These are phyloP conservation scores for Corythaeola cristata DNA, from an alignment of 2,113 vertebrate species.

Conservation along the genomic window DNA sequence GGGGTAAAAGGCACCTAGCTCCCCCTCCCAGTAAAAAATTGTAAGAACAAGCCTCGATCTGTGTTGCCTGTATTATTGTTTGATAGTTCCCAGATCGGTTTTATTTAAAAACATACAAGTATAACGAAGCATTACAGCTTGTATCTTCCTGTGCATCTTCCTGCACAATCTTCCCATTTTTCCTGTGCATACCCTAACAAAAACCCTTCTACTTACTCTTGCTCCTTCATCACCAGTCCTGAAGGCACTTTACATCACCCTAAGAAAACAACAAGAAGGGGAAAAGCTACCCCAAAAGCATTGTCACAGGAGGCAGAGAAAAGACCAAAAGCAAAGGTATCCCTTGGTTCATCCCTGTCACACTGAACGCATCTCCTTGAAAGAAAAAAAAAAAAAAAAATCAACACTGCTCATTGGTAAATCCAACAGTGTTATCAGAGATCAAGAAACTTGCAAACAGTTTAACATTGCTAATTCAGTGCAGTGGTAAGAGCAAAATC, in stretches of 20 bases:
- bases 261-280: not conserved
- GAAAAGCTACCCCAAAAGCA: not conserved
- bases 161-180: not conserved
- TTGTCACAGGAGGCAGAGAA: not conserved
- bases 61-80: not conserved
- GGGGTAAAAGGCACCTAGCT: not conserved
- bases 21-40: not conserved
- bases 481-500: not conserved
- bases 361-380: not conserved
- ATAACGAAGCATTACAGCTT: not conserved
- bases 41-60: accelerated
- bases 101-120: not conserved
- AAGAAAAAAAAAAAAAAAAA: not conserved
- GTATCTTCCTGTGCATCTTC: not conserved
- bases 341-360: not conserved
- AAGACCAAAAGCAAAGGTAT: not conserved
- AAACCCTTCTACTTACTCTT: not conserved
- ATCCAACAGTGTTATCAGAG: not conserved
- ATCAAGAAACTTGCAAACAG: not conserved
- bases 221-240: not conserved
- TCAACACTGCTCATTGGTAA: not conserved
- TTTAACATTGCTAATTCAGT: not conserved
- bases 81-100: not conserved
- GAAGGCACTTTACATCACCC: not conserved
- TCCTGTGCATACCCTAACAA: not conserved